Percentiles rank a stretch among this genome's conserved stretches.
Conservation (phyloP, 2,888 invertebrate species). For the Balanococcus diminutus region DNA sequence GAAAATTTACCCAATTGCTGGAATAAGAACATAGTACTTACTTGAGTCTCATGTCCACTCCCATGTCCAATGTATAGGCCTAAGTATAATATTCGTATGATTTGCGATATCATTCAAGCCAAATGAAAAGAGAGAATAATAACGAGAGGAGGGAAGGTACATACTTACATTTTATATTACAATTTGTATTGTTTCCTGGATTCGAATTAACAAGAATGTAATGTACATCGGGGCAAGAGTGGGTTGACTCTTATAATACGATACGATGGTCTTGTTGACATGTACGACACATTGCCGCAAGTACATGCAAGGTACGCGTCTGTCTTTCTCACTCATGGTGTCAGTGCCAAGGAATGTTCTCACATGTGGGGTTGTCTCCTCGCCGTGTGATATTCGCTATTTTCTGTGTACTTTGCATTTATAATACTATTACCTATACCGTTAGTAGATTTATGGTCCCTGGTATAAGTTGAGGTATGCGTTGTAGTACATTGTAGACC, state of each 20-base stretch:
- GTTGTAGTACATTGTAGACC: background rate
- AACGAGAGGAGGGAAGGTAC: background rate
- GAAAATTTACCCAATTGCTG: background rate
- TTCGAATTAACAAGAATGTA: background rate
- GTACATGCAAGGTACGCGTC: background rate
- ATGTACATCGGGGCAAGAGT: background rate
- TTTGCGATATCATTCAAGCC: background rate
- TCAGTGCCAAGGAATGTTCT: background rate
- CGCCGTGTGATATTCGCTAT: background rate
- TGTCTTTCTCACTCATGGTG: background rate
- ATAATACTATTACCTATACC: background rate
- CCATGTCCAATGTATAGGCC: background rate
- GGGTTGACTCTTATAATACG: background rate
- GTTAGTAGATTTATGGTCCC: background rate
- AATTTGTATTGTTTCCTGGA: background rate
- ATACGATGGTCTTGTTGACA: background rate
- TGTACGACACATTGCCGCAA: background rate
- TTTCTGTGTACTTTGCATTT: background rate
- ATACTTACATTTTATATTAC: background rate
- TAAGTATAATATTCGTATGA: background rate
- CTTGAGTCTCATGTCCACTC: background rate
- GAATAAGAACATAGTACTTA: background rate
- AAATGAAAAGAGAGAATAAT: background rate
- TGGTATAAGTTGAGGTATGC: background rate
- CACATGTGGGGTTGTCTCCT: background rate